Evolutionary conservation across 2,113 vertebrate species (phyloP).

Genomic region (Notarius quadriscutis): DNA sequence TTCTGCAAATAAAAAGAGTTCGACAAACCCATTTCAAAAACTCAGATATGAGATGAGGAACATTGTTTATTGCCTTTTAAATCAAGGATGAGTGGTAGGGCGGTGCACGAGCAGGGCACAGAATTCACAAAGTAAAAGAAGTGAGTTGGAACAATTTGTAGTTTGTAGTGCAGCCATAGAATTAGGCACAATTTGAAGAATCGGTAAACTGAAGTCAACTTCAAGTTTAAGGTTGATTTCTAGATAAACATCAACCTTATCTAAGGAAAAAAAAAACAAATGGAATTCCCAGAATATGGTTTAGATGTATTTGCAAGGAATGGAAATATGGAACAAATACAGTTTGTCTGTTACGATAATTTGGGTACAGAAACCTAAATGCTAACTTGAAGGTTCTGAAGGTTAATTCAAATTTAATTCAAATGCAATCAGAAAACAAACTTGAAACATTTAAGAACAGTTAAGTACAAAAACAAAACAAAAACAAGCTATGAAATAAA

Average conservation of each 20-base stretch:
- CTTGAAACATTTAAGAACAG: not conserved
- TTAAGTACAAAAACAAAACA: not conserved
- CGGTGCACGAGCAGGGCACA: not conserved
- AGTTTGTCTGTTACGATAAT: not conserved
- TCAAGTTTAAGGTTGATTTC: not conserved
- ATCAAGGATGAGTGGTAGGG: slow-evolving; percentile 42
- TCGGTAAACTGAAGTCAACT: not conserved
- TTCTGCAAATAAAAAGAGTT: slow-evolving; percentile 38
- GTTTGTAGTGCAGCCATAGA: slow-evolving; percentile 10
- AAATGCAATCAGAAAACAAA: not conserved
- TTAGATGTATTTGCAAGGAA: not conserved
- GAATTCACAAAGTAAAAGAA: slow-evolving; percentile 50
- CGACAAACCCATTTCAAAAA: slow-evolving; percentile 32
- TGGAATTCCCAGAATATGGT: not conserved
- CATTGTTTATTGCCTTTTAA: slow-evolving; percentile 33
- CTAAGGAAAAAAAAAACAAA: not conserved
- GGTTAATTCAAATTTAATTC: not conserved
- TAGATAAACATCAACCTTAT: not conserved
- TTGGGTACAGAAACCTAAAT: not conserved
- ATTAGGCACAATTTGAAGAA: not conserved
- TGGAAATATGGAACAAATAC: not conserved
- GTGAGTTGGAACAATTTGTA: slow-evolving; percentile 23
- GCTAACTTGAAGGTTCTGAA: not conserved
- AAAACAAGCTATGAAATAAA: not conserved
- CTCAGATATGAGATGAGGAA: slow-evolving; percentile 26